These are phyloP conservation scores for Mirounga angustirostris DNA, from an alignment of 2,113 vertebrate genomes.

Conservation along the genomic window DNA sequence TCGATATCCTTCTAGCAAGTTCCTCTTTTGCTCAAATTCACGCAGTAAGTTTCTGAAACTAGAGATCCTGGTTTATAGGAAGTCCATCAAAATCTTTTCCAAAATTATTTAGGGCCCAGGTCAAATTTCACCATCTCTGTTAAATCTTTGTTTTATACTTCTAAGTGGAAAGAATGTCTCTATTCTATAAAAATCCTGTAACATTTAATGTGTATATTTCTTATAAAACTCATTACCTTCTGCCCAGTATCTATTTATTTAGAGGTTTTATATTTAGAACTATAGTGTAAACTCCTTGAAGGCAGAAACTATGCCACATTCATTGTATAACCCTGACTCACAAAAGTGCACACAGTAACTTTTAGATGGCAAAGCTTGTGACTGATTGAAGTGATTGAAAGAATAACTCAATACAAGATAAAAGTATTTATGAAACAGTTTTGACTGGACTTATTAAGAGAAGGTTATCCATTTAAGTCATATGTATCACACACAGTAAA, in stretches of 20 bases:
- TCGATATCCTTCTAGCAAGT: not conserved
- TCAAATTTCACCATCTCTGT: not conserved
- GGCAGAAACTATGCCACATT: not conserved
- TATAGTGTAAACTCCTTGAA: not conserved
- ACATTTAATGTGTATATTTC: not conserved
- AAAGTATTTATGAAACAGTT: not conserved
- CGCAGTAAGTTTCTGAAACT: constrained; percentile 1
- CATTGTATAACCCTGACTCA: not conserved
- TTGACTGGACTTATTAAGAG: not conserved
- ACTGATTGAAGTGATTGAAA: not conserved
- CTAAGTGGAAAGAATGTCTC: not conserved
- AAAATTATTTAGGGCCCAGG: not conserved
- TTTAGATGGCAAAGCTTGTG: not conserved
- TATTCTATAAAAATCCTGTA: not conserved
- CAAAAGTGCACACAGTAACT: not conserved
- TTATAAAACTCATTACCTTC: not conserved
- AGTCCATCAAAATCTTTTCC: not conserved
- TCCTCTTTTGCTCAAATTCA: not conserved
- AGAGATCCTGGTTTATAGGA: not conserved
- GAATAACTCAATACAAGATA: not conserved
- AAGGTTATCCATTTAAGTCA: not conserved
- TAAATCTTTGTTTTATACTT: not conserved
- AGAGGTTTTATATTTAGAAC: not conserved
- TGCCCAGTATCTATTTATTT: not conserved
- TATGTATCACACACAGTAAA: not conserved